These are phyloP conservation scores for Sylvia atricapilla DNA, from an alignment of 2,113 vertebrate species.

Conservation along the genomic window DNA sequence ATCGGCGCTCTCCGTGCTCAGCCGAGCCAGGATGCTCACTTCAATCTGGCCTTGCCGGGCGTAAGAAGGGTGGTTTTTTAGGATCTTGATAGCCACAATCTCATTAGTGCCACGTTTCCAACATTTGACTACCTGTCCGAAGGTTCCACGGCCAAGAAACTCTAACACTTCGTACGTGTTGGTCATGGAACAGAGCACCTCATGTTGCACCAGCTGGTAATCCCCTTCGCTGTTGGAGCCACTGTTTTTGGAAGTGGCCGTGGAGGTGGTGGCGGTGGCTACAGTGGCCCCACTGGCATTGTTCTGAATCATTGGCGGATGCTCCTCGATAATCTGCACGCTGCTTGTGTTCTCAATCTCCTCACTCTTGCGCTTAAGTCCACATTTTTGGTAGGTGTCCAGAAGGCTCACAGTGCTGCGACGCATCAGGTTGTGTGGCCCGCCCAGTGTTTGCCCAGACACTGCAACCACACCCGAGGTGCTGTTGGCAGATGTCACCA, in stretches of 20 bases:
- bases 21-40: slow-evolving; percentile 95
- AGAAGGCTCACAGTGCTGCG: slow-evolving; percentile 98
- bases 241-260: slow-evolving; percentile 94
- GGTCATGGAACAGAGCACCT: slow-evolving; percentile 99
- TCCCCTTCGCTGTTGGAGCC: slow-evolving; percentile 96
- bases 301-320: slow-evolving; percentile 93
- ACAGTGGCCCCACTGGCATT: slow-evolving; percentile 89
- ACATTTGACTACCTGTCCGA: slow-evolving; percentile 98
- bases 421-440: slow-evolving; percentile 94
- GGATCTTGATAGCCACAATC: slow-evolving; percentile 98
- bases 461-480: slow-evolving; percentile 81
- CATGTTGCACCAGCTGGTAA: slow-evolving; percentile 97
- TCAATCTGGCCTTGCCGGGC: slow-evolving; percentile 98
- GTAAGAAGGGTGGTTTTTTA: slow-evolving; percentile 98
- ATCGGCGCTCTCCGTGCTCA: slow-evolving; percentile 95
- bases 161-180: slow-evolving; percentile 97
- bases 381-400: slow-evolving; percentile 99
- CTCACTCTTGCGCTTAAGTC: slow-evolving; percentile 98
- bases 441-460: slow-evolving; percentile 83
- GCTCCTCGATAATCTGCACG: slow-evolving; percentile 95
- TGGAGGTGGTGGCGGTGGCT: slow-evolving; percentile 86
- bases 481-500: slow-evolving; percentile 92
- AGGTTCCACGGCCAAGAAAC: slow-evolving; percentile 95
- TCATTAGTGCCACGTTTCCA: slow-evolving; percentile 99
- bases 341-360: slow-evolving; percentile 96